Evolutionary conservation across 2,888 invertebrate species (phyloP).

Genomic region (Limnephilus lunatus): DNA sequence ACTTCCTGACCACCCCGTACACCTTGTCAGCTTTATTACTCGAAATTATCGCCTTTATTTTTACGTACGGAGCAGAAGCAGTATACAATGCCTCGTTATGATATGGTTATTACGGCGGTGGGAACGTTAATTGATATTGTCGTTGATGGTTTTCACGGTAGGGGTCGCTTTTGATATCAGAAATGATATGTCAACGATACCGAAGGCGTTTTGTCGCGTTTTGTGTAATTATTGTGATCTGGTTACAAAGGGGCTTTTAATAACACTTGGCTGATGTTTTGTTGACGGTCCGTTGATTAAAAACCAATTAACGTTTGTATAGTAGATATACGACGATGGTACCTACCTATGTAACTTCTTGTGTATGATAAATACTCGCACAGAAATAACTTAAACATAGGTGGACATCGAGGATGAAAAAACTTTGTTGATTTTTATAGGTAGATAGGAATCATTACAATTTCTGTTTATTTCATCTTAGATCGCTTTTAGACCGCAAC

Average conservation of each 20-base stretch:
- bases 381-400: too few relatives aligned
- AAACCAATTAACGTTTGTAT: neutral
- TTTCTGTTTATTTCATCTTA: too few relatives aligned
- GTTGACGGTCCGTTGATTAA: neutral
- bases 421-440: too few relatives aligned
- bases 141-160: neutral
- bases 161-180: neutral
- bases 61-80: conserved; percentile 10
- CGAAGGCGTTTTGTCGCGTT: conserved; percentile 31
- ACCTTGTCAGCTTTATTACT: conserved; percentile 55
- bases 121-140: conserved; percentile 6
- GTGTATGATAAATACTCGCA: too few relatives aligned
- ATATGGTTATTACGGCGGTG: neutral
- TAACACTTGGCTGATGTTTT: neutral
- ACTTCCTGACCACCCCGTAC: conserved; percentile 56
- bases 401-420: too few relatives aligned
- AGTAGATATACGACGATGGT: neutral
- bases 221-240: neutral
- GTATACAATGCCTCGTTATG: conserved; percentile 17
- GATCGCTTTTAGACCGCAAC: too few relatives aligned
- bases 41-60: conserved; percentile 53
- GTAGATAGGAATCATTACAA: too few relatives aligned
- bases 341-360: too few relatives aligned
- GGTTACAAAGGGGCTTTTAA: neutral
- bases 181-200: conserved; percentile 31